Evolutionary conservation across 2,888 invertebrate species (phyloP), one percentile per base, ranked within the genome.

Genomic region (Xanthorhoe designata): DNA sequence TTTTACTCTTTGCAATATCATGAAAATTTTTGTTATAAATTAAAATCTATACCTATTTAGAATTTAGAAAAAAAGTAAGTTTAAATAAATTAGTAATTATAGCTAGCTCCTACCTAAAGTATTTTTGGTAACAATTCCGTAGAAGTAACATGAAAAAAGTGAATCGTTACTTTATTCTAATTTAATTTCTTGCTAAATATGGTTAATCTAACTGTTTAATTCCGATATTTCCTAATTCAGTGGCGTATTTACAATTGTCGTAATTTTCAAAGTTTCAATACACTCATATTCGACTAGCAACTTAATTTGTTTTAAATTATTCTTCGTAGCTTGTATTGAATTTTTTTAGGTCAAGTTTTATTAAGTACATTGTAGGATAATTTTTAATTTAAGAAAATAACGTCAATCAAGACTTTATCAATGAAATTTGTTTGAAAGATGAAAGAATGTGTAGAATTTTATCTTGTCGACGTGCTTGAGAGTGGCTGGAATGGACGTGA

Each of bases 321-420:
- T 8, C 17, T 47, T 47, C 15, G 17, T 47, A 47, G 47, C 29
- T 56, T 65, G 56, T 50, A 50, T 61, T 55, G 5, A 56, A 17
- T 52, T 65, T n/a, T n/a, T n/a, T 29, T 63, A 65, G 60, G 65
- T 56, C 15, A 51, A 54, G 15, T 35, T 42, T 42, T 62, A 15
- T 38, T 51, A 15, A 60, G 42, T 32, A 61, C 45, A 32, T 5
- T 10, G 10, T 49, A 15, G 42, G 45, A 50, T 35, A 32, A 8
- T 19, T 17, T 58, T 35, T 10, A 15, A 8, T 18, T 3, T 29
- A 38, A 10, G 10, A 49, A 19, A 51, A 15, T 35, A 13, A 17
- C 18, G 50, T 18, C 17, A 56, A 51, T 32, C 19, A 29, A 24
- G 5, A 62, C 51, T 13, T 58, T 13, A 58, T 54, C 49, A 52